Evolutionary conservation across 2,113 vertebrate species (phyloP).

Genomic region (Spea bombifrons): DNA sequence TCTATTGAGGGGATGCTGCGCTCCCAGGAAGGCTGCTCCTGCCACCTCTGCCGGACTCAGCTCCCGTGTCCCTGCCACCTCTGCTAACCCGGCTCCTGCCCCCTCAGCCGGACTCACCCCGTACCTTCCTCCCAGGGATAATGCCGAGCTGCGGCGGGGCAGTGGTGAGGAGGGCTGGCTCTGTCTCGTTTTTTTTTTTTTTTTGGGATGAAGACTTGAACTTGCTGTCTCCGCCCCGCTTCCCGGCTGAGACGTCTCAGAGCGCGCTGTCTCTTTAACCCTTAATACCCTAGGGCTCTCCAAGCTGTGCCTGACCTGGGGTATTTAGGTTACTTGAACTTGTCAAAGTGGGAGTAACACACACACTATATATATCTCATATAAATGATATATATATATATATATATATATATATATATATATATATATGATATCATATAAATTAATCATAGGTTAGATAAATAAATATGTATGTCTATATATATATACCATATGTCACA

Average conservation of each 20-base stretch:
- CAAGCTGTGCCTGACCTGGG: neutral
- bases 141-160: conserved; percentile 3
- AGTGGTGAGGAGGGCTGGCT: conserved; percentile 7
- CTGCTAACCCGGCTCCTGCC: neutral
- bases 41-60: neutral
- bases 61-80: neutral
- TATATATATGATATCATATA: too few species aligned
- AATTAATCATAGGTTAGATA: too few species aligned
- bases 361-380: too few species aligned
- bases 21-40: neutral
- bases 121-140: neutral
- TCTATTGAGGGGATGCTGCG: neutral
- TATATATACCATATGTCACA: too few species aligned
- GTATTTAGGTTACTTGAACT: too few species aligned
- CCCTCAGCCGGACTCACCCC: neutral
- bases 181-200: neutral
- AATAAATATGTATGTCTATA: too few species aligned
- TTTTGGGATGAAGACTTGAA: conserved; percentile 9
- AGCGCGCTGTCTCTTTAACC: conserved; percentile 6
- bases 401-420: too few species aligned
- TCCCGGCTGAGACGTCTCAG: neutral
- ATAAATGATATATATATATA: too few species aligned
- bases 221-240: neutral
- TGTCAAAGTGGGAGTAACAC: too few species aligned
- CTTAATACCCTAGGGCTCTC: neutral